These are phyloP conservation scores for Sebastes iracundus DNA, from an alignment of 2,797 vertebrate species.

Conservation along the genomic window DNA sequence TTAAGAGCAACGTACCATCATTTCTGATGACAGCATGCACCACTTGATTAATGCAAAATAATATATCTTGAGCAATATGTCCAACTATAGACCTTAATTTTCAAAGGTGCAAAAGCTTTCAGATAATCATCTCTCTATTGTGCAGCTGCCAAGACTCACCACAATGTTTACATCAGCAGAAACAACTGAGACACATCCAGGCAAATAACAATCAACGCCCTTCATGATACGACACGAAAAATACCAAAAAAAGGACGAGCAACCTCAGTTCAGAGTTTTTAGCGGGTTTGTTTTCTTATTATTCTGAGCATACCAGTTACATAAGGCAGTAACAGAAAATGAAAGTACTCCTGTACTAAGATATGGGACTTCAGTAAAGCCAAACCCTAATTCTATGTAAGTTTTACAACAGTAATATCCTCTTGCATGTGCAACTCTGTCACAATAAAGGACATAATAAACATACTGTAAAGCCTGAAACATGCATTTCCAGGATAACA, in stretches of 20 bases:
- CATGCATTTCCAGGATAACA: not conserved
- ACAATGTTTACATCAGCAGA: constrained; percentile 11
- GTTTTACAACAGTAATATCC: not conserved
- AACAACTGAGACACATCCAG: constrained; percentile 1
- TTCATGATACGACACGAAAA: not conserved
- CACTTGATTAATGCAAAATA: not conserved
- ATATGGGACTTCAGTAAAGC: not conserved
- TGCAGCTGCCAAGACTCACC: constrained; percentile 12
- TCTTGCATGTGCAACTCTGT: not conserved
- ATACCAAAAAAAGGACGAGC: not conserved
- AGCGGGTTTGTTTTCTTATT: not conserved
- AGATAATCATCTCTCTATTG: constrained; percentile 16
- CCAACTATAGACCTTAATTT: not conserved
- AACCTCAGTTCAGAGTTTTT: not conserved
- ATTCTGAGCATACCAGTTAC: not conserved
- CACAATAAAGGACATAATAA: not conserved
- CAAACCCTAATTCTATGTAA: not conserved
- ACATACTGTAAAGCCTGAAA: not conserved
- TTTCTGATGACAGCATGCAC: not conserved
- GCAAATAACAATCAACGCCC: constrained; percentile 4
- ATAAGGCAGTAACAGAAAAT: not conserved
- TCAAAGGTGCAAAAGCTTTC: not conserved
- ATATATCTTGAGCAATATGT: not conserved
- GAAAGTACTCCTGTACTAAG: not conserved
- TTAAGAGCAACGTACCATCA: not conserved